Evolutionary conservation across 2,888 invertebrate species (phyloP), one percentile per base, ranked within the genome.

Genomic region (Caenorhabditis panamensis): DNA sequence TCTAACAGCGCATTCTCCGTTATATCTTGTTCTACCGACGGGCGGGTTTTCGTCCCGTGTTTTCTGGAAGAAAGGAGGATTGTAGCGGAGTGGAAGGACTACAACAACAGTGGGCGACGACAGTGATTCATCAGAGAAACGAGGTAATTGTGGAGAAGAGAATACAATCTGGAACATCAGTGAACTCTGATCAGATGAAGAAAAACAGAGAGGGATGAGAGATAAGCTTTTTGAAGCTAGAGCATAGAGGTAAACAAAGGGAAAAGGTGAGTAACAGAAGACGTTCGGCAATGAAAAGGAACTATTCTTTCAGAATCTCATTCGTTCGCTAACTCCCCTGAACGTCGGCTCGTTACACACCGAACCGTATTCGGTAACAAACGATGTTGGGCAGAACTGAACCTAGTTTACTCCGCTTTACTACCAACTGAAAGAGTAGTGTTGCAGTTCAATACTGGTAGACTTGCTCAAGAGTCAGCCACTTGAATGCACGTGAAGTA

Each of bases 401-500:
- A 41, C n/a, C 31, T 31, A 31, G 31, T 6, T 4, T 9, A 9
- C 5, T 9, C 5, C 4, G 31, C 31, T 31, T 4, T 41, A 41
- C 41, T 41, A 41, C 41, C 41, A 16, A 36, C 5, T 5, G 36
- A 36, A 36, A 36, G 36, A 11, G 36, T 5, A 36, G 36, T 36
- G 36, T 13, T 41, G 41, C 53, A 36, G 53, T 53, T 64, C 49
- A 51, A 49, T 16, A 24, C 61, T 18, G 16, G 1, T 41, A 41
- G 41, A 41, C 41, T 41, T 36, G 36, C 36, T 36, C 41, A 9
- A 9, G 41, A 41, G 41, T 41, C 41, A 41, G 41, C 36, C 64
- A 66, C 64, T 66, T 66, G 66, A 66, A 66, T 54, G 66, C 54
- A 54, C 66, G 36, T 56, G 24, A 54, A 66, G 41, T 28, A 41